A percentile compares a stretch with the other conserved stretches of the same genome.
phyloP scores from a whole-genome alignment of 2,888 invertebrate species.

The Eledona agricola region DNA sequence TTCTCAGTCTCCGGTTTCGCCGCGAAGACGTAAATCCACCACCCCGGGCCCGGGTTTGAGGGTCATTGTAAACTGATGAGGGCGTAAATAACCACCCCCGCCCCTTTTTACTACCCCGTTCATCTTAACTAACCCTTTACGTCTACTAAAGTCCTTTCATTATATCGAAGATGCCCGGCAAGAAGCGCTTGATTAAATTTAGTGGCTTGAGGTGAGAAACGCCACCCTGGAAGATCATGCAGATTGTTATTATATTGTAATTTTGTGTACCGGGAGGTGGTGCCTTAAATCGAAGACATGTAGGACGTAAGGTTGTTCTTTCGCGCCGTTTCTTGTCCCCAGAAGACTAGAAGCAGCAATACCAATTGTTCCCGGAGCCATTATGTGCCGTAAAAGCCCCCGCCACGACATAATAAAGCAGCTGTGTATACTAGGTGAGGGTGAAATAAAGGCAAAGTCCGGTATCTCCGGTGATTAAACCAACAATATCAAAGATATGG shows the following conservation, averaged over 20 bases:
- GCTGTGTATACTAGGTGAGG: constrained; percentile 34
- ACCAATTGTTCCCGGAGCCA: constrained; percentile 45
- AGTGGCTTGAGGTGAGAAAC: constrained; percentile 47
- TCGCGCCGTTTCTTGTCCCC: too few relatives aligned
- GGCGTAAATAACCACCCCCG: constrained; percentile 68
- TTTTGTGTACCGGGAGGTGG: constrained; percentile 41
- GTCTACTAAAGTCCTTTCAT: constrained; percentile 59
- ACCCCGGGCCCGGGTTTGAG: constrained; percentile 48
- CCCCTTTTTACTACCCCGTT: constrained; percentile 56
- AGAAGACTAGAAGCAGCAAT: too few relatives aligned
- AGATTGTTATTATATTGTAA: constrained; percentile 47
- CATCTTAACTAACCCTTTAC: constrained; percentile 59
- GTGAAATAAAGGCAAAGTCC: constrained; percentile 52
- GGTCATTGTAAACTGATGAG: constrained; percentile 76
- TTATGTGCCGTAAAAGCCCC: constrained; percentile 41
- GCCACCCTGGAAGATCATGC: constrained; percentile 40
- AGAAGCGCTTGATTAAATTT: constrained; percentile 49
- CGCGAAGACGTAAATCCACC: constrained; percentile 55
- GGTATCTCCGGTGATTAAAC: constrained; percentile 55
- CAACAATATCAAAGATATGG: constrained; percentile 60
- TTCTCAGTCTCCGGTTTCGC: constrained; percentile 56
- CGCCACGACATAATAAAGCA: constrained; percentile 45
- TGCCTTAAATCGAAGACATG: constrained; percentile 5
- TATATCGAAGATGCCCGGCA: constrained; percentile 57
- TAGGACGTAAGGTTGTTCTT: too few relatives aligned